These are phyloP conservation scores for Urosaurus nigricauda DNA, from an alignment of 2,797 vertebrate genomes.

Conservation along the genomic window DNA sequence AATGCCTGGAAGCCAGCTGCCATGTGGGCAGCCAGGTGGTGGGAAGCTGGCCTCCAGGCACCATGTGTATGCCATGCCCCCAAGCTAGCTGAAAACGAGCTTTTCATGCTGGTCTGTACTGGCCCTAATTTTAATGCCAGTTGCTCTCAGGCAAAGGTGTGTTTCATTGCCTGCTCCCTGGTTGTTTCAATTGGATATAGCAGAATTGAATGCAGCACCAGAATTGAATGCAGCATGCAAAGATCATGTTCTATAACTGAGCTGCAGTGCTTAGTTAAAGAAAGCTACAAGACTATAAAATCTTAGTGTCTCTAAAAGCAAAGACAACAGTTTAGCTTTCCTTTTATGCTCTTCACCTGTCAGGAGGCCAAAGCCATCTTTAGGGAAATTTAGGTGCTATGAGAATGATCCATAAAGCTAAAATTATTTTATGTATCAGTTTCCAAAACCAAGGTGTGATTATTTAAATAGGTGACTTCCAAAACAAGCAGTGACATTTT, in stretches of 20 bases:
- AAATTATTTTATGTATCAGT: background rate
- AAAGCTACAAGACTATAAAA: background rate
- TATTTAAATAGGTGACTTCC: background rate
- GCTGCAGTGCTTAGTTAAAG: background rate
- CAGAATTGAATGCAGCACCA: background rate
- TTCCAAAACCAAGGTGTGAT: background rate
- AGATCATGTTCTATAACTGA: background rate
- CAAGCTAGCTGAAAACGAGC: too few species aligned
- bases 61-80: too few species aligned
- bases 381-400: background rate
- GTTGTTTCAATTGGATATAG: background rate
- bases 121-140: too few species aligned
- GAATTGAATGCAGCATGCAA: background rate
- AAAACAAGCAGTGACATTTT: rapidly evolving
- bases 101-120: too few species aligned
- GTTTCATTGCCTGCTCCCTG: background rate
- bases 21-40: too few species aligned
- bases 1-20: too few species aligned
- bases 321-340: too few species aligned
- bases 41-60: too few species aligned
- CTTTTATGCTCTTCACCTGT: background rate
- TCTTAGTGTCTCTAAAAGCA: background rate
- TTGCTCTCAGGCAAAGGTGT: background rate
- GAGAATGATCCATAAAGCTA: background rate
- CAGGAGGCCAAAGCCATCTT: background rate